These are phyloP conservation scores for Chascanopsetta lugubris DNA, from an alignment of 2,113 vertebrate species.

Conservation along the genomic window DNA sequence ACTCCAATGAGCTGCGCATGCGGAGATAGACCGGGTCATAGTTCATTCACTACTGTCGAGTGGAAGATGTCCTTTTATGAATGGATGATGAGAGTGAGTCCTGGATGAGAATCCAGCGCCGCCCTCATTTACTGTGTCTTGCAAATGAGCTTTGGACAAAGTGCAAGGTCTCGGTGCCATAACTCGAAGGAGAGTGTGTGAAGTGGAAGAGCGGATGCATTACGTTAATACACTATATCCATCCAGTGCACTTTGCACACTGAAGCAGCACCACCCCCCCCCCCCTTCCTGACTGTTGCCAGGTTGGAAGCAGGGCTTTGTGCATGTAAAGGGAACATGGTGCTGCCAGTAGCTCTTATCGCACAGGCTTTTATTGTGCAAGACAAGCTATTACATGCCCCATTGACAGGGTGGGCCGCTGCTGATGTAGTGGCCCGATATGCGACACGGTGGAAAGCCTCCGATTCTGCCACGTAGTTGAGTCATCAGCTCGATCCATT, in stretches of 20 bases:
- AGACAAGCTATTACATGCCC: conserved; percentile 77
- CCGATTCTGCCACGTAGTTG: conserved; percentile 19
- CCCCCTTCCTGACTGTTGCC: conserved; percentile 72
- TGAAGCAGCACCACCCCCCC: conserved; percentile 32
- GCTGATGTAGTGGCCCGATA: conserved; percentile 27
- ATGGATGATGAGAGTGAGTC: conserved; percentile 8
- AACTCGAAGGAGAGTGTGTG: background rate
- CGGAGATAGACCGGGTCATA: conserved; percentile 2
- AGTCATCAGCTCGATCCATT: conserved; percentile 18
- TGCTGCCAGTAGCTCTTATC: conserved; percentile 87
- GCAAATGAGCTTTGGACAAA: no score
- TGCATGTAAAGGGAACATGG: conserved; percentile 81
- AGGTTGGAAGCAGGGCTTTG: conserved; percentile 72
- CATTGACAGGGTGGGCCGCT: conserved; percentile 64
- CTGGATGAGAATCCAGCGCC: background rate
- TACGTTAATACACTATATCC: no score
- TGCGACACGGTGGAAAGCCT: conserved; percentile 35
- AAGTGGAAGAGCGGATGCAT: no score
- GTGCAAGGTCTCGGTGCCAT: background rate
- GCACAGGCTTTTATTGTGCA: conserved; percentile 83
- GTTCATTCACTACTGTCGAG: conserved; percentile 14
- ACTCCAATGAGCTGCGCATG: conserved; percentile 24
- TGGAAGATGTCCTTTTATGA: conserved; percentile 22
- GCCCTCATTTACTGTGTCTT: background rate
- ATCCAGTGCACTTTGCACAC: conserved; percentile 15